phyloP scores from a whole-genome alignment of 2,797 vertebrate species.

The Eulemur rubriventer region DNA sequence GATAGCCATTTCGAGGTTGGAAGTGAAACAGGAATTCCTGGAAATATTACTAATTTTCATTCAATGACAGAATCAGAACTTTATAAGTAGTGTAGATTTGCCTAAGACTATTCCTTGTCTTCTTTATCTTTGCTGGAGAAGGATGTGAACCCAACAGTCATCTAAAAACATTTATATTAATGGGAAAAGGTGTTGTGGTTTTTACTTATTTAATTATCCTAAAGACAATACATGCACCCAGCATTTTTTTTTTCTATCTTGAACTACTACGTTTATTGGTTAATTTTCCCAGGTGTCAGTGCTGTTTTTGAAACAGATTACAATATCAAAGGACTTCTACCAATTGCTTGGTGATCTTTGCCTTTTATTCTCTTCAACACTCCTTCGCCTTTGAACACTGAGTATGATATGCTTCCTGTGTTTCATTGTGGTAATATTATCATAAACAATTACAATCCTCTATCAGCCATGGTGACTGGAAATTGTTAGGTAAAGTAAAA shows the following conservation, averaged over 20 bases:
- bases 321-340: background rate
- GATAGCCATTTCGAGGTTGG: background rate
- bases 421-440: background rate
- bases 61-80: background rate
- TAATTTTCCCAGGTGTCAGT: background rate
- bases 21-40: background rate
- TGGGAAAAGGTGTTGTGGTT: slow-evolving; percentile 47
- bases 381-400: background rate
- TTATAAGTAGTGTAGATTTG: background rate
- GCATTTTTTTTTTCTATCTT: background rate
- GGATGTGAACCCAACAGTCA: slow-evolving; percentile 36
- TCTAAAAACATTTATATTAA: slow-evolving; percentile 73
- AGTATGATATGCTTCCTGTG: background rate
- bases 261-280: background rate
- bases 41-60: background rate
- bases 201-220: background rate
- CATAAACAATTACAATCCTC: background rate
- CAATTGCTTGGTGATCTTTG: background rate
- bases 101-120: slow-evolving; percentile 34
- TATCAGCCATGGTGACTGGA: background rate
- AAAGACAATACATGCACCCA: background rate
- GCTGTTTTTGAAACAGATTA: background rate
- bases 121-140: slow-evolving; percentile 47
- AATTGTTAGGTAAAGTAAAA: background rate
- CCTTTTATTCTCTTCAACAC: background rate